Evolutionary conservation across 1,140 invertebrate species (phyloP).

Genomic region (Drosophila tsacasi): DNA sequence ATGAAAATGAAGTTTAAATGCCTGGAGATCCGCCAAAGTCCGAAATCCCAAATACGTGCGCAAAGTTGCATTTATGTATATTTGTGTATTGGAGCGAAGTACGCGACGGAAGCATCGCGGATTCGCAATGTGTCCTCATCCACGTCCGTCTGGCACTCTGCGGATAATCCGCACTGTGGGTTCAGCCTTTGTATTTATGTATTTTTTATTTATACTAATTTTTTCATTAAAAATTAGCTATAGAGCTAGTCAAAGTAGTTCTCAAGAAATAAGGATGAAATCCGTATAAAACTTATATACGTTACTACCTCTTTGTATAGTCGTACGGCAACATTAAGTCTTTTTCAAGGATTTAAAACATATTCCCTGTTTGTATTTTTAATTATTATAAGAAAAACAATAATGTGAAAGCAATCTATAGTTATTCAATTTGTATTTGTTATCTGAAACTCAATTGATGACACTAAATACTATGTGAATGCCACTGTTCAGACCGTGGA

Average conservation of each 20-base stretch:
- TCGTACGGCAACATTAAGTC: too few species aligned
- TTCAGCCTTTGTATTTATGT: not conserved
- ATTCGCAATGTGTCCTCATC: slow-evolving; percentile 26
- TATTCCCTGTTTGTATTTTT: too few species aligned
- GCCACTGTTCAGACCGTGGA: slow-evolving; percentile 21
- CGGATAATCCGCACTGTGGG: slow-evolving; percentile 49
- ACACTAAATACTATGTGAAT: not conserved
- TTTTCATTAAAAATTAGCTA: too few species aligned
- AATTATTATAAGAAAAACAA: too few species aligned
- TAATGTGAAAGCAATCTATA: not conserved
- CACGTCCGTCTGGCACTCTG: slow-evolving; percentile 24
- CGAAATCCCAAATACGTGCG: slow-evolving; percentile 77
- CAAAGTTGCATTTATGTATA: slow-evolving; percentile 66
- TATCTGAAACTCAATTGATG: not conserved
- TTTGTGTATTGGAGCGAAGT: slow-evolving; percentile 58
- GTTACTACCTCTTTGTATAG: too few species aligned
- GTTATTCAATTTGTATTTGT: not conserved
- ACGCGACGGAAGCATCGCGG: slow-evolving; percentile 28
- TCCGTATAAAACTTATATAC: too few species aligned
- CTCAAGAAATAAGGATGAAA: not conserved
- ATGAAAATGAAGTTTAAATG: slow-evolving; percentile 76
- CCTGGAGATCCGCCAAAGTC: slow-evolving; percentile 47
- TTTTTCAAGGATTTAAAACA: too few species aligned
- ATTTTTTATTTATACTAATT: not conserved
- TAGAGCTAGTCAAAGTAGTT: not conserved